Conservation (phyloP, 1,140 invertebrate species). For the Pseudomyrmex concolor region DNA sequence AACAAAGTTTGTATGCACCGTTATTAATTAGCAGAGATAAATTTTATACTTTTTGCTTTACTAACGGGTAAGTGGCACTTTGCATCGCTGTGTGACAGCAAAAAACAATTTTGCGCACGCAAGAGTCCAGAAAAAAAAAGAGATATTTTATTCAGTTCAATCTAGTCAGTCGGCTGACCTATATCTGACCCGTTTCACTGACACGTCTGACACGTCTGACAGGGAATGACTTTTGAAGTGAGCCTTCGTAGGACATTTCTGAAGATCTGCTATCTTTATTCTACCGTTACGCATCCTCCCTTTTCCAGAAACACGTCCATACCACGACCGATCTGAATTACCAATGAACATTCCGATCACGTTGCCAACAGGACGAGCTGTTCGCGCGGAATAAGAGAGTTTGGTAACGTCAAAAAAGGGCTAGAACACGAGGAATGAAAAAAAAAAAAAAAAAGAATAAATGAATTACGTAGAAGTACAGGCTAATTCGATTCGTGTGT, state of each 20-base stretch:
- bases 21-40: background rate
- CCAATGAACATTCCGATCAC: slow-evolving; percentile 72
- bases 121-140: slow-evolving; percentile 17
- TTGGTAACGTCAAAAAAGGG: background rate
- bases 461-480: background rate
- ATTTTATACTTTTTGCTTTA: slow-evolving; percentile 1
- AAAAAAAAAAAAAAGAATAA: slow-evolving; percentile 13
- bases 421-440: slow-evolving; percentile 50
- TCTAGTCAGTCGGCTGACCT: background rate
- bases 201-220: slow-evolving; percentile 33
- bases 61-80: background rate
- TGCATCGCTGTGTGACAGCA: no score
- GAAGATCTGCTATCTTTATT: slow-evolving; percentile 57
- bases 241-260: slow-evolving; percentile 60
- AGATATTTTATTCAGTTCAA: slow-evolving; percentile 51
- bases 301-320: slow-evolving; percentile 27
- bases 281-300: slow-evolving; percentile 4
- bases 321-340: slow-evolving; percentile 61
- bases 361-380: slow-evolving; percentile 62
- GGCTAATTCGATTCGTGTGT: slow-evolving; percentile 61
- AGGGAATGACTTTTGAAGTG: slow-evolving; percentile 38
- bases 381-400: slow-evolving; percentile 58
- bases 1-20: background rate
- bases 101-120: slow-evolving; percentile 13
- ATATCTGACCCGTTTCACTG: slow-evolving; percentile 38